Percentiles rank a stretch among this genome's conserved stretches.
Conservation (phyloP, 2,888 invertebrate genomes). For the Isoperla grammatica region DNA sequence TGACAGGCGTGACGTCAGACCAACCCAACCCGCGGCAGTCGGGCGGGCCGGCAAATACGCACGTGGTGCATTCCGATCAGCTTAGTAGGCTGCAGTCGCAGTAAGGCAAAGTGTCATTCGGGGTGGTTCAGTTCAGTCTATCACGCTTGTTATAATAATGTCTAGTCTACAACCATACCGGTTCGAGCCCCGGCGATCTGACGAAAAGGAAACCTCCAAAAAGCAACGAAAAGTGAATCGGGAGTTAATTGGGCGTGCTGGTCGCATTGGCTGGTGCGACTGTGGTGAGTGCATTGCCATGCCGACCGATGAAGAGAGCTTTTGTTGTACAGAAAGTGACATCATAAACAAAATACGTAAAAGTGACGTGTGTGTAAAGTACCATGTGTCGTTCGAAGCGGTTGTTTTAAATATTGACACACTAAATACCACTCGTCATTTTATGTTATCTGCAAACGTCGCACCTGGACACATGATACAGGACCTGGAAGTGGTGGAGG, state of each 20-base stretch:
- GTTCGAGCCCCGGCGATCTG: neutral
- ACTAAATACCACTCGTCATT: neutral
- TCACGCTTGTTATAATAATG: too few species aligned
- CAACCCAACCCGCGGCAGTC: too few species aligned
- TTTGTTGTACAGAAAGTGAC: neutral
- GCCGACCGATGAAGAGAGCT: neutral
- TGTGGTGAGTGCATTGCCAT: neutral
- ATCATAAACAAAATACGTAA: neutral
- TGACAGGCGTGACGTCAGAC: too few species aligned
- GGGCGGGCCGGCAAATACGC: too few species aligned
- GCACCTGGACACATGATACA: neutral
- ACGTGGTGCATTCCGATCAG: too few species aligned
- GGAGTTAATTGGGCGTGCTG: too few species aligned
- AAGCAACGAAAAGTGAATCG: neutral
- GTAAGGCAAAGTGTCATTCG: too few species aligned
- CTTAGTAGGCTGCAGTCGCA: too few species aligned
- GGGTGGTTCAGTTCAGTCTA: too few species aligned
- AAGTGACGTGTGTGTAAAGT: neutral
- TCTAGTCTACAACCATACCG: neutral
- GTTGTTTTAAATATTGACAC: neutral
- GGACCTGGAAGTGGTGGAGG: too few species aligned
- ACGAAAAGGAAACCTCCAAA: neutral
- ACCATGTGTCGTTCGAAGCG: neutral
- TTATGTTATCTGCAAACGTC: too few species aligned
- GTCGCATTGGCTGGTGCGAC: too few species aligned